Conservation (phyloP, 2,797 vertebrate species). For the Gorsachius magnificus region DNA sequence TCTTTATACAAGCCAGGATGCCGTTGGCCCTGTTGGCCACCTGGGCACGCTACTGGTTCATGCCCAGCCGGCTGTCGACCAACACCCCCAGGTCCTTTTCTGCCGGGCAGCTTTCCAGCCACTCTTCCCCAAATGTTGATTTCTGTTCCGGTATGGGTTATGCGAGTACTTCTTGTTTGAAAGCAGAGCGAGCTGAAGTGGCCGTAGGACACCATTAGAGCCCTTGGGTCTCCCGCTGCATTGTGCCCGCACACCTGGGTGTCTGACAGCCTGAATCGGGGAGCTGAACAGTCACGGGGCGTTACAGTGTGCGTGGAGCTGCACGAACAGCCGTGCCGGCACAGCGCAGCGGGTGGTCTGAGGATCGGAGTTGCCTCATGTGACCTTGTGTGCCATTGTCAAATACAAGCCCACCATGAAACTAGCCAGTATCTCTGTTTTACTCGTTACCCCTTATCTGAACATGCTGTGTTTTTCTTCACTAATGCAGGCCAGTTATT, state of each 20-base stretch:
- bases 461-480: neutral
- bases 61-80: no score
- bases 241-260: neutral
- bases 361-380: accelerated
- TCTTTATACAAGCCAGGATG: no score
- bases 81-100: no score
- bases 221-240: neutral
- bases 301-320: neutral
- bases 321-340: neutral
- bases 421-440: neutral
- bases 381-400: neutral
- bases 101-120: no score
- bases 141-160: neutral
- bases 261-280: neutral
- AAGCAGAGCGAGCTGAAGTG: neutral
- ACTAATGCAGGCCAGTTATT: neutral
- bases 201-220: neutral
- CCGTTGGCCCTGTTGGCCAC: no score
- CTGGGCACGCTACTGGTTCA: no score
- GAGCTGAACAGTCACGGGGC: neutral
- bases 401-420: neutral
- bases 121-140: neutral
- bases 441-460: neutral
- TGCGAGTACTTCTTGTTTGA: neutral
- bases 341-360: neutral